Base-by-base conservation (phyloP, 2,113 vertebrate genomes). In the Lasiurus cinereus region DNA sequence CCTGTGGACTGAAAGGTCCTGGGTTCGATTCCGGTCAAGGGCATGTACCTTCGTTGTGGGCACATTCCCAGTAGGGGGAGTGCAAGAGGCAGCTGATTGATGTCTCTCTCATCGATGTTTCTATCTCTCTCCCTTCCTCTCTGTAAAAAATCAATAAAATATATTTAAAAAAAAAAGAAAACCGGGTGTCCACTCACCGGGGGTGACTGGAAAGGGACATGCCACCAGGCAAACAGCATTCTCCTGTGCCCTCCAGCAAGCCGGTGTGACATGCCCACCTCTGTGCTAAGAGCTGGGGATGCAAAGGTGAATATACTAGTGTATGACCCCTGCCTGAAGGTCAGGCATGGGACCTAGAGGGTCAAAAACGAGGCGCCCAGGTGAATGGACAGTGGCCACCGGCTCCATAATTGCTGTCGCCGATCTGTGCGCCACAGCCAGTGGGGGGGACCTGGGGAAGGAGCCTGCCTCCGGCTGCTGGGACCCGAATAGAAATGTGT, bases 121-220 rank as follows among this genome's bases (percentile, higher is more conserved):
- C n/a, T n/a, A n/a, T n/a, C n/a, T n/a, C n/a, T n/a, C n/a, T n/a
- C n/a, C n/a, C n/a, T n/a, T n/a, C n/a, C n/a, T n/a, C n/a, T n/a
- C n/a, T n/a, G n/a, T n/a, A n/a, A n/a, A n/a, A n/a, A n/a, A n/a
- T n/a, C n/a, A n/a, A n/a, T n/a, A n/a, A n/a, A n/a, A n/a, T n/a
- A n/a, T n/a, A n/a, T n/a, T n/a, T n/a, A n/a, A n/a, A n/a, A n/a
- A n/a, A n/a, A n/a, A n/a, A n/a, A n/a, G n/a, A n/a, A n/a, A n/a
- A n/a, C n/a, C n/a, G n/a, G 16, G 29, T 21, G 29, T 77, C 33
- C 72, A 39, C 1, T 33, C 29, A 21, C 1, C 36, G 62, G 31
- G 13, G 4, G 6, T 13, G 1, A 0, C 0, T 22, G 39, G 31
- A 43, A 24, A 74, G 1, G 33, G 24, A 4, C 70, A 54, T 31